Base-by-base conservation (phyloP, 2,797 vertebrate genomes). In the Rhinichthys osculus region DNA sequence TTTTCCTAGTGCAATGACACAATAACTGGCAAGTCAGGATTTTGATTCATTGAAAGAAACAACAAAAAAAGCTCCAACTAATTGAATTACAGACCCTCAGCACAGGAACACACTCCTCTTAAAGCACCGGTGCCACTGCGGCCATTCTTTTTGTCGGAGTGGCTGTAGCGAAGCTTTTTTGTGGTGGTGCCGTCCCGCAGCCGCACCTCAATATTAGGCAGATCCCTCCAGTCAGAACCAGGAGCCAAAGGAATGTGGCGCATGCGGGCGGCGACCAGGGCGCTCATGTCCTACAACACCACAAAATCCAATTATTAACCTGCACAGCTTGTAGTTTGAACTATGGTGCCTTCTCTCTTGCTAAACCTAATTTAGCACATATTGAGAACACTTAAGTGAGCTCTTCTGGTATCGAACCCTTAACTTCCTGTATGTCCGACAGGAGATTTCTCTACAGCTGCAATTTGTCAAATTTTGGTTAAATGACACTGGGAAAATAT, bases 211-310 rank as follows among this genome's bases (percentile, higher is more conserved):
- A 98, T 95, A 92, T 99, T 99, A 35, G 98, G 98, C n/a, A 99
- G 95, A 90, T 99, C 98, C 0, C 98, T 94, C 98, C 98, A 99
- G 89, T 99, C 98, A 0, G 98, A 99, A 78, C 98, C 98, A 0
- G 98, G 98, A 0, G 97, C 97, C 88, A 99, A 88, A 0, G 98
- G 98, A 89, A 99, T 96, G 93, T 99, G 97, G 30, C 98, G 94
- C 98, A 99, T 99, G 23, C 98, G 95, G 10, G 96, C 98, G 0
- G 98, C 98, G 13, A 99, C 98, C 92, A 99, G 89, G 0, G 98
- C 96, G 0, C 97, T 99, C 98, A 99, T 99, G 92, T 99, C 98
- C 98, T 99, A 92, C 57, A 38, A 76, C 30, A 64, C 13, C 30
- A 64, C 62, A 64, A 47, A 50, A 42, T 11, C 7, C 16, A n/a